Percentiles rank a stretch among this genome's conserved stretches.
Evolutionary conservation across 2,113 vertebrate genomes (phyloP).

Genomic region (Poeciliopsis occidentalis): DNA sequence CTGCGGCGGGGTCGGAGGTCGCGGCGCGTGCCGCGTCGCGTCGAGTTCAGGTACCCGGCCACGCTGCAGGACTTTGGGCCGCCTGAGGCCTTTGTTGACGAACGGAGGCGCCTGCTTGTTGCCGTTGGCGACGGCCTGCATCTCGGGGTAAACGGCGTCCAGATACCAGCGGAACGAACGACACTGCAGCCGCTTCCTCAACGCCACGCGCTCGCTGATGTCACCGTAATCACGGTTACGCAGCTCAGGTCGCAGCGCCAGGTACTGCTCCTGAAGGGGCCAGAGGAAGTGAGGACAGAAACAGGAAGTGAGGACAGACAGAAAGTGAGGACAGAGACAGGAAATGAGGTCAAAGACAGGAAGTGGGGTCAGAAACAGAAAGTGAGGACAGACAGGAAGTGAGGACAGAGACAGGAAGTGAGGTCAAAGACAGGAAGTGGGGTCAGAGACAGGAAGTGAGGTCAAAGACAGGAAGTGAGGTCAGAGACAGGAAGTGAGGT

Average conservation of each 20-base stretch:
- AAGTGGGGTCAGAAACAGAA: too few relatives aligned
- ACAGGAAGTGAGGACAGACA: slow-evolving; percentile 20
- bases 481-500: too few relatives aligned
- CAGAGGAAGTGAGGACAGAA: slow-evolving; percentile 12
- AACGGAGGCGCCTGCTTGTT: slow-evolving; percentile 87
- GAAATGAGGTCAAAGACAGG: too few relatives aligned
- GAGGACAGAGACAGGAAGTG: too few relatives aligned
- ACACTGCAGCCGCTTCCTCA: slow-evolving; percentile 88
- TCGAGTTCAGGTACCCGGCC: slow-evolving; percentile 85
- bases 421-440: too few relatives aligned
- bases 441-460: too few relatives aligned
- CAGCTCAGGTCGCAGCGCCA: slow-evolving; percentile 90
- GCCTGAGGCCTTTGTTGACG: slow-evolving; percentile 86
- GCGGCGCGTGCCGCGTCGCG: neutral
- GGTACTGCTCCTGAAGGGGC: slow-evolving; percentile 89
- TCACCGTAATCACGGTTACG: slow-evolving; percentile 87
- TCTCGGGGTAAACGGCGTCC: slow-evolving; percentile 94
- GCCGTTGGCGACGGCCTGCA: slow-evolving; percentile 86
- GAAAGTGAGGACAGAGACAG: neutral
- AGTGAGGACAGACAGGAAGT: too few relatives aligned
- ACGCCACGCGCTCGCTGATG: slow-evolving; percentile 85
- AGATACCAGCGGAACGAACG: slow-evolving; percentile 94
- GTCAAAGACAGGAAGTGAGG: too few relatives aligned
- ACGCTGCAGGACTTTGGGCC: slow-evolving; percentile 88
- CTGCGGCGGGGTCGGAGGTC: neutral